Evolutionary conservation across 2,113 vertebrate genomes (phyloP).

Genomic region (Callipepla californica): DNA sequence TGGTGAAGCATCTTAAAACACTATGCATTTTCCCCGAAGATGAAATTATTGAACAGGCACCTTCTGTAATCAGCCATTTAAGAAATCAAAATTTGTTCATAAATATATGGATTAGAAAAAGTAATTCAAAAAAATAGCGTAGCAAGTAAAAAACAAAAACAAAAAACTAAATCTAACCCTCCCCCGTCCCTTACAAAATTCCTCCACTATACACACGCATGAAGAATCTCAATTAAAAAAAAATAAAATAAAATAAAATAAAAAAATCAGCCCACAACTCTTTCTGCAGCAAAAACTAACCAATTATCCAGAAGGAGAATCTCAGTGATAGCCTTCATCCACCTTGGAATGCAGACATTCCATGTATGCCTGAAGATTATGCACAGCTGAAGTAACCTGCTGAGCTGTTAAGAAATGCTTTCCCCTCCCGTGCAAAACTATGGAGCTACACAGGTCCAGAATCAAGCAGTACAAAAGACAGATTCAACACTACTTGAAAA

Average conservation of each 20-base stretch:
- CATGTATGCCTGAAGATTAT: neutral
- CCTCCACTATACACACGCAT: neutral
- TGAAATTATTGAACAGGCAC: neutral
- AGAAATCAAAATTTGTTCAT: neutral
- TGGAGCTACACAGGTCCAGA: neutral
- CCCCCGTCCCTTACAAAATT: neutral
- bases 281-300: neutral
- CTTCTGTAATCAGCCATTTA: neutral
- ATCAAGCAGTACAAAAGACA: neutral
- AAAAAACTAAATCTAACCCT: too few relatives aligned
- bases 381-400: fast-evolving
- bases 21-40: neutral
- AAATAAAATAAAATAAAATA: neutral
- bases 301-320: neutral
- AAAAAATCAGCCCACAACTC: neutral
- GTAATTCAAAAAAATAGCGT: fast-evolving
- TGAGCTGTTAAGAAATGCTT: neutral
- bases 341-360: neutral
- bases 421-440: fast-evolving
- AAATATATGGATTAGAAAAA: neutral
- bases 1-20: neutral
- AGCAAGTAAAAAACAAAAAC: neutral
- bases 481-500: neutral
- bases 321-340: neutral
- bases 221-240: neutral